Base-by-base conservation (phyloP, 2,113 vertebrate genomes). In the Rhodinocichla rosea region DNA sequence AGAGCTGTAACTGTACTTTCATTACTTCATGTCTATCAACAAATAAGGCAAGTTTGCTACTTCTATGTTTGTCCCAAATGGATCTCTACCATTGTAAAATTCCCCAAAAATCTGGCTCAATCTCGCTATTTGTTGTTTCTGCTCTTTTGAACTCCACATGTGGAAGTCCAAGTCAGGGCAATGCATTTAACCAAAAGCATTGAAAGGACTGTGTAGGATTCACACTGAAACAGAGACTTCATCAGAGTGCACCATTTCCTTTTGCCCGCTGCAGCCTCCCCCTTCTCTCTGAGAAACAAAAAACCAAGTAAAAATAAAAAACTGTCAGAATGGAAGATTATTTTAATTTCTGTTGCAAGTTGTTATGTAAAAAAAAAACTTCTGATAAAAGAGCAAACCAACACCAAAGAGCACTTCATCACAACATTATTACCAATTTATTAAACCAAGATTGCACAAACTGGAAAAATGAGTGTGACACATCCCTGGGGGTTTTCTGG, bases 361-460 rank as follows among this genome's bases (percentile, higher is more conserved):
- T 94, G 45, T 88, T 73, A 42, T 35, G 65, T 56, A 70, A 70
- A 91, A 87, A 7, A n/a, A 7, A 27, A 35, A 20, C 1, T 62
- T 92, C 86, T 80, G 53, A 78, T 91, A 91, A 94, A 84, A 15
- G 28, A 89, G 83, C 37, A 94, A 86, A 89, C 75, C 67, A 56
- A 64, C 67, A 70, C 60, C 64, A 92, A 83, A 86, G 92, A 96
- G 62, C 64, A 90, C 78, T 96, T 96, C 73, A 94, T 96, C 87
- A 84, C 64, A 80, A 47, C 71, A 91, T 96, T 95, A 93, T 97
- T 94, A 97, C 87, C 78, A 96, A 96, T 96, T 87, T 94, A 96
- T 95, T 97, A 97, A 97, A 92, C 67, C 1, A 21, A 92, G 83
- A 86, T 86, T 92, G 39, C 79, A 87, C 30, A 94, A 87, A 90